Evolutionary conservation across 2,888 invertebrate genomes (phyloP), one percentile per base, ranked within the genome.

Genomic region (Camptogramma bilineatum): DNA sequence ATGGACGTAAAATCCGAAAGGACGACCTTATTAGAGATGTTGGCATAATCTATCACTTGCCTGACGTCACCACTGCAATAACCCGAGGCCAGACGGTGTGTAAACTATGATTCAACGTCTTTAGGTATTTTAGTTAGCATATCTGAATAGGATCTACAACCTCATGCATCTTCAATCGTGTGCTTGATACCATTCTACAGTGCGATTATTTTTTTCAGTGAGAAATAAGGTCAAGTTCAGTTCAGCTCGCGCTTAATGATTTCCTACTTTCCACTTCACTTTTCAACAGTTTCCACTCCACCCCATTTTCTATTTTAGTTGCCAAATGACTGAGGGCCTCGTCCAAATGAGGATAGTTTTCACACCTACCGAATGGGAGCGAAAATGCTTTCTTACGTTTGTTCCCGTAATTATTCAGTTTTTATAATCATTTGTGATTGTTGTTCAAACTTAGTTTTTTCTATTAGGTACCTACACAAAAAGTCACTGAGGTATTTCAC

Each of bases 11-110:
- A 80, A 77, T 74, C 71, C 71, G 76, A 78, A 79, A 81, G 73
- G 77, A 73, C 73, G 78, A 74, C 77, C 79, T 80, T 77, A 79
- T 83, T 79, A 63, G 67, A 78, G 73, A 76, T 73, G 74, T 66
- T 82, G 80, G 82, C 79, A 77, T 77, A 83, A 83, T 84, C 78
- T 80, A 81, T 83, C 79, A 81, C 73, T 73, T 68, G 70, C 62
- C 74, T 83, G 84, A 84, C 81, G 83, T 81, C 82, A 81, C 69
- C 63, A 59, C 71, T 73, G 78, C 78, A 75, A 53, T 70, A 58
- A 61, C 56, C 64, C 78, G 79, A 81, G 82, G 82, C 78, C 83
- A 84, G 80, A 78, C 82, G 71, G 73, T 66, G 56, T 54, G 71
- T 67, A 61, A 69, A 71, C 65, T 69, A 66, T 70, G 63, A 61